Evolutionary conservation across 2,113 vertebrate genomes (phyloP).

Genomic region (Pluvialis apricaria): DNA sequence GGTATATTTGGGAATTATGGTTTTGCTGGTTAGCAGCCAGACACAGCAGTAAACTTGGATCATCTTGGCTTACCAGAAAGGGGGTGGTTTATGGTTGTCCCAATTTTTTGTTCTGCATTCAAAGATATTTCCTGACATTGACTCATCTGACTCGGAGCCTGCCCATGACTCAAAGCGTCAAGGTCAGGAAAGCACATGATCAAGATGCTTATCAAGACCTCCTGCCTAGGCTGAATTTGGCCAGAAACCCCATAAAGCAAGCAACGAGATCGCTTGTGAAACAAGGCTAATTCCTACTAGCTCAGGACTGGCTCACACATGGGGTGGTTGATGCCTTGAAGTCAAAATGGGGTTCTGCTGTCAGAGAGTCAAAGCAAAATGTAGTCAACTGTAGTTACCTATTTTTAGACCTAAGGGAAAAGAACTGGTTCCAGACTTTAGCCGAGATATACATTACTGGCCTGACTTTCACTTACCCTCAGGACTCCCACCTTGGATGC

Average conservation of each 20-base stretch:
- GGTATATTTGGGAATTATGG: background rate
- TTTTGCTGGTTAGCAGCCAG: background rate
- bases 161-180: background rate
- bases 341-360: background rate
- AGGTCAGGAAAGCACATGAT: background rate
- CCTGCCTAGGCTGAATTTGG: background rate
- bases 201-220: background rate
- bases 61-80: background rate
- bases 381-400: background rate
- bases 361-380: background rate
- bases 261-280: rapidly evolving
- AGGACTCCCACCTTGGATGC: background rate
- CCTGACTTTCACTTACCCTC: background rate
- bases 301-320: background rate
- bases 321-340: background rate
- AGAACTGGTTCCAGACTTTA: background rate
- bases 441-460: background rate
- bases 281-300: background rate
- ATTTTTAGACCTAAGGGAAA: background rate
- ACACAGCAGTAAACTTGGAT: background rate
- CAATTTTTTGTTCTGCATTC: background rate
- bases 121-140: background rate
- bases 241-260: background rate
- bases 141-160: background rate
- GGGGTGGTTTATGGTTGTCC: background rate